These are phyloP conservation scores for Phengaris alcon DNA, from an alignment of 2,888 invertebrate species.

Conservation along the genomic window DNA sequence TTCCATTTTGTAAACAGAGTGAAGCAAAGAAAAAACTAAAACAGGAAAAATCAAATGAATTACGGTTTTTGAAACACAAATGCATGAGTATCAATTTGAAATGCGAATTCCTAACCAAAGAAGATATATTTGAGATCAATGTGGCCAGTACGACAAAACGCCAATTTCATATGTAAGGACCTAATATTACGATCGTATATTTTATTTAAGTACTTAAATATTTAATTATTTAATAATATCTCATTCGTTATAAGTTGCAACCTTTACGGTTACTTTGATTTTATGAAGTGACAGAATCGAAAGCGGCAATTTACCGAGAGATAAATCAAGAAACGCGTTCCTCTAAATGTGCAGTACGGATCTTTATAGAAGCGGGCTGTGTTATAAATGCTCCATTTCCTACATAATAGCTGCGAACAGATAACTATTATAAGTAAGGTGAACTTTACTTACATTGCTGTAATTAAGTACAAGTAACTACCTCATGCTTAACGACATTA, in stretches of 20 bases:
- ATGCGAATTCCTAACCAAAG: too few species aligned
- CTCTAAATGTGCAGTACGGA: neutral
- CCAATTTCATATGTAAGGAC: too few species aligned
- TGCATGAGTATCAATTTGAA: too few species aligned
- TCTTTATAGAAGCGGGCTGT: conserved; percentile 13
- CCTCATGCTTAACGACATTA: too few species aligned
- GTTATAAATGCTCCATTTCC: neutral
- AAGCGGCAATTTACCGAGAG: conserved; percentile 58
- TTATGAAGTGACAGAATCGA: conserved; percentile 52
- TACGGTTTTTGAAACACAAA: too few species aligned
- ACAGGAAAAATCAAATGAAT: too few species aligned
- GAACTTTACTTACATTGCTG: neutral
- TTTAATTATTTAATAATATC: neutral
- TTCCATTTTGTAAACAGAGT: too few species aligned
- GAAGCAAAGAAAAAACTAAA: too few species aligned
- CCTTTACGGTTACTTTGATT: conserved; percentile 49
- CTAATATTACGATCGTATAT: too few species aligned
- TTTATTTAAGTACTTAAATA: neutral
- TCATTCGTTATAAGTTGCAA: neutral
- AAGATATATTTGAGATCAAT: too few species aligned
- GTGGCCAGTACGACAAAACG: too few species aligned
- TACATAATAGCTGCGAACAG: too few species aligned
- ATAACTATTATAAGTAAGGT: neutral
- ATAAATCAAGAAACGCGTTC: conserved; percentile 49
- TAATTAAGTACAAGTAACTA: neutral